Conservation (phyloP, 2,888 invertebrate species). For the Nesidiocoris tenuis region DNA sequence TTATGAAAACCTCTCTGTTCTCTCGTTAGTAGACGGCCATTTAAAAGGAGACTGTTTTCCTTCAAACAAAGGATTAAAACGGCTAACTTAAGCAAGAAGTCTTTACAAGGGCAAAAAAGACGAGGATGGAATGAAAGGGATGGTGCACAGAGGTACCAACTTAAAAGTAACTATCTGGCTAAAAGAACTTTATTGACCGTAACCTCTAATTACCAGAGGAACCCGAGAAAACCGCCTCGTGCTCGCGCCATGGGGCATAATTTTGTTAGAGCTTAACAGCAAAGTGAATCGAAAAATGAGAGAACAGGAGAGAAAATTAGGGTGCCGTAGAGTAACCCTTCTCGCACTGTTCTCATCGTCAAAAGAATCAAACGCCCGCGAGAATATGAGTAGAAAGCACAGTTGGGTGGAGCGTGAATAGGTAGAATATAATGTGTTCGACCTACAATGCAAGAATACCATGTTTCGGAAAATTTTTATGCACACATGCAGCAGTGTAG, state of each 20-base stretch:
- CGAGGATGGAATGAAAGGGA: background rate
- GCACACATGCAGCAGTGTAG: too few species aligned
- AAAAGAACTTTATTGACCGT: conserved; percentile 12
- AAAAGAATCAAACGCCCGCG: background rate
- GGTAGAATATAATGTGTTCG: too few species aligned
- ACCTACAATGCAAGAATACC: too few species aligned
- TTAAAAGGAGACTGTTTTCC: background rate
- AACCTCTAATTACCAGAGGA: conserved; percentile 17
- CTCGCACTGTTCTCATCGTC: background rate
- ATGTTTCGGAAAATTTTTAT: too few species aligned
- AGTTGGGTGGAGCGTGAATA: too few species aligned
- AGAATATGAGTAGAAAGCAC: background rate
- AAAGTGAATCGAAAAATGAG: background rate
- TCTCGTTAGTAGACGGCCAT: background rate
- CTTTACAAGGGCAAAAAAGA: background rate
- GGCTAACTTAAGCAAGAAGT: background rate
- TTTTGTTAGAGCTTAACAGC: background rate
- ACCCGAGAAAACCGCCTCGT: background rate
- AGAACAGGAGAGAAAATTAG: background rate
- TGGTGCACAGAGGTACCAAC: background rate
- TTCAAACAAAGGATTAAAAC: background rate
- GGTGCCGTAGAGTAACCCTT: background rate
- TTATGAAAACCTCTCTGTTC: background rate
- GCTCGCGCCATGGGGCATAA: background rate
- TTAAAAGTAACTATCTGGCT: background rate